Percentiles rank a stretch among this genome's conserved stretches.
These are phyloP conservation scores for Cydia amplana DNA, from an alignment of 1,140 invertebrate species.

Conservation along the genomic window DNA sequence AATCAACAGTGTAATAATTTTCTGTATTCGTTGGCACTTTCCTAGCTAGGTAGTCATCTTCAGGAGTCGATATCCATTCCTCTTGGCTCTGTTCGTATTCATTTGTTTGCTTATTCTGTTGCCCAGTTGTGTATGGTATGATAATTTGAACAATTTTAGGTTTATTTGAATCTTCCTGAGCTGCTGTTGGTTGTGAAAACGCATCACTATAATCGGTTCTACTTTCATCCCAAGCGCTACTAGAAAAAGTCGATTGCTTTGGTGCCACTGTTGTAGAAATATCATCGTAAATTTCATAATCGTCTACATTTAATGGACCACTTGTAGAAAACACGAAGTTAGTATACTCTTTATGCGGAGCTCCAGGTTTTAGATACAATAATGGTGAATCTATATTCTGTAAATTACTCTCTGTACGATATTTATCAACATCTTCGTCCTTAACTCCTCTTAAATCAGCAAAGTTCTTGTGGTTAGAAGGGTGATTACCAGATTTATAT, in stretches of 20 bases:
- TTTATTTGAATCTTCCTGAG: constrained; percentile 50
- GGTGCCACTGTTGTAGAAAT: constrained; percentile 51
- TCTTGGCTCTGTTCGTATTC: constrained; percentile 50
- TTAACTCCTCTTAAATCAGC: constrained; percentile 68
- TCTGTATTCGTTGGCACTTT: constrained; percentile 74
- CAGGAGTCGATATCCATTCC: constrained; percentile 58
- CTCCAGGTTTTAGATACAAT: constrained; percentile 75
- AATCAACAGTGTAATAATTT: constrained; percentile 42
- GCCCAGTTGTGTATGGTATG: constrained; percentile 86
- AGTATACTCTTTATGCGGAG: constrained; percentile 72
- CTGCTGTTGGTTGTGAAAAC: constrained; percentile 49
- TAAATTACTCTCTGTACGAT: constrained; percentile 69
- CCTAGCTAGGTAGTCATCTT: constrained; percentile 69
- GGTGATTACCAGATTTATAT: constrained; percentile 39
- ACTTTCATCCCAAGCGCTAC: constrained; percentile 54
- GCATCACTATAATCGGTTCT: constrained; percentile 56
- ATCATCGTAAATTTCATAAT: constrained; percentile 74
- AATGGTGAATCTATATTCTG: constrained; percentile 76
- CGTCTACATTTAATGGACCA: constrained; percentile 51
- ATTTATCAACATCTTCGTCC: constrained; percentile 71
- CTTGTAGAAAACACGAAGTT: constrained; percentile 57
- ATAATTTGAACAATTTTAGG: constrained; percentile 87
- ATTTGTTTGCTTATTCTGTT: constrained; percentile 73
- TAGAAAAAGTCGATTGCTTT: constrained; percentile 42
- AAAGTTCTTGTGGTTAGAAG: constrained; percentile 63